Conservation (phyloP, 2,113 vertebrate species). For the Pterocles gutturalis region DNA sequence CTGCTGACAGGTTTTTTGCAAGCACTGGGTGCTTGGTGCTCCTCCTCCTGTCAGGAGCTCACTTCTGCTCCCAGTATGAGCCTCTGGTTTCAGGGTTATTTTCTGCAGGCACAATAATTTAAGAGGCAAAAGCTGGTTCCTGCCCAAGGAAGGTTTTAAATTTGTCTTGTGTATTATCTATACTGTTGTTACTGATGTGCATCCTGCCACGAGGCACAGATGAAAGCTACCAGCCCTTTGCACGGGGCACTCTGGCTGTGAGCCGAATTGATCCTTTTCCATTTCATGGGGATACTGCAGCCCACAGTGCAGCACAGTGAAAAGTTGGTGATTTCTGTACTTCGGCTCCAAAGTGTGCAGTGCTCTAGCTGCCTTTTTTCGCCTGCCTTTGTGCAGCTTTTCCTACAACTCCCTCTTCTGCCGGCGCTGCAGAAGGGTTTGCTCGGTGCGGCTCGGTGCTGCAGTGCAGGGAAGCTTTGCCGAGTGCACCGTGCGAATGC, state of each 20-base stretch:
- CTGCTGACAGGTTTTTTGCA: neutral
- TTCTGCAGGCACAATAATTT: neutral
- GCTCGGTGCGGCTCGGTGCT: neutral
- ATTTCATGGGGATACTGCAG: neutral
- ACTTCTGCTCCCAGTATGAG: neutral
- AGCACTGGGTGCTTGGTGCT: neutral
- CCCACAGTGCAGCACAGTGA: neutral
- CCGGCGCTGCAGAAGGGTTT: constrained; percentile 41
- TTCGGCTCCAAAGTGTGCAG: neutral
- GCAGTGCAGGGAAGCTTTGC: neutral
- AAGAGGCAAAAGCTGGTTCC: neutral
- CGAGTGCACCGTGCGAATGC: neutral
- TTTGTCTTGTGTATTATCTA: neutral
- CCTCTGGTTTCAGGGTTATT: neutral
- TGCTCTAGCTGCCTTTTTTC: neutral
- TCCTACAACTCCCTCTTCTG: constrained; percentile 78
- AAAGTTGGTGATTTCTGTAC: neutral
- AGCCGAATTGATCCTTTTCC: neutral
- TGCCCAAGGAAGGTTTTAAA: neutral
- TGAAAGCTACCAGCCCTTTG: neutral
- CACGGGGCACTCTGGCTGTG: fast-evolving
- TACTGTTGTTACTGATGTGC: neutral
- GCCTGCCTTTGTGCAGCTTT: constrained; percentile 34
- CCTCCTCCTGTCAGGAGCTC: neutral
- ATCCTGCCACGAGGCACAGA: neutral